A percentile compares a stretch with the other conserved stretches of the same genome.
Conservation (phyloP, 1,140 invertebrate genomes). For the Ylistrum balloti region DNA sequence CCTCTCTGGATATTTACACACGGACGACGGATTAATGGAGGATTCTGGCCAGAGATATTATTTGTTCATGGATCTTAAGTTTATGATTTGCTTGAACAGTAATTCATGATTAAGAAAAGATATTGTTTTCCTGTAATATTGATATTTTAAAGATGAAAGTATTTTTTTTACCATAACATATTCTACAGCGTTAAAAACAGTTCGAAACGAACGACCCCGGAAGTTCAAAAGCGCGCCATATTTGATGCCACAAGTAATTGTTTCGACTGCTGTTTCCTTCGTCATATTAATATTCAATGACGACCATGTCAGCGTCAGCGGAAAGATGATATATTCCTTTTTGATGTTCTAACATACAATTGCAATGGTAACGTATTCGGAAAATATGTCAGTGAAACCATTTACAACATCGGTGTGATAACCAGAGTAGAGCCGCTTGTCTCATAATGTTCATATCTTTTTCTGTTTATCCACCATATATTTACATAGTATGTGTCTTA, state of each 20-base stretch:
- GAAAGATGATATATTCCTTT: neutral
- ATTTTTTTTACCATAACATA: neutral
- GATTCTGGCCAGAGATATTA: too few relatives aligned
- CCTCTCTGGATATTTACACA: neutral
- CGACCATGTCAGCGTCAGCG: neutral
- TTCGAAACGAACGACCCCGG: neutral
- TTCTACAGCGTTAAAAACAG: neutral
- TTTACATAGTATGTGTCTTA: too few relatives aligned
- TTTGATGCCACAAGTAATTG: neutral
- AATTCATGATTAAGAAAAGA: too few relatives aligned
- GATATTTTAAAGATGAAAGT: neutral
- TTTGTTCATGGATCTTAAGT: too few relatives aligned
- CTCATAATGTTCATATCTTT: too few relatives aligned
- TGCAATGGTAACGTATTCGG: neutral
- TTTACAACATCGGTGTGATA: too few relatives aligned
- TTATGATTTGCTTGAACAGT: too few relatives aligned
- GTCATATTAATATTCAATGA: neutral
- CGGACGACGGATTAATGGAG: neutral
- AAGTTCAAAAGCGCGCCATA: slow-evolving; percentile 23
- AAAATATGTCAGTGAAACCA: too few relatives aligned
- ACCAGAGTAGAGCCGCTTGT: too few relatives aligned
- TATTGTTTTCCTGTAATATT: too few relatives aligned
- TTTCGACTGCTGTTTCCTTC: too few relatives aligned
- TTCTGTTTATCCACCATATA: too few relatives aligned
- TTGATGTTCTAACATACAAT: neutral